Base-by-base conservation (phyloP, 2,888 invertebrate species). In the Platynereis dumerilii region DNA sequence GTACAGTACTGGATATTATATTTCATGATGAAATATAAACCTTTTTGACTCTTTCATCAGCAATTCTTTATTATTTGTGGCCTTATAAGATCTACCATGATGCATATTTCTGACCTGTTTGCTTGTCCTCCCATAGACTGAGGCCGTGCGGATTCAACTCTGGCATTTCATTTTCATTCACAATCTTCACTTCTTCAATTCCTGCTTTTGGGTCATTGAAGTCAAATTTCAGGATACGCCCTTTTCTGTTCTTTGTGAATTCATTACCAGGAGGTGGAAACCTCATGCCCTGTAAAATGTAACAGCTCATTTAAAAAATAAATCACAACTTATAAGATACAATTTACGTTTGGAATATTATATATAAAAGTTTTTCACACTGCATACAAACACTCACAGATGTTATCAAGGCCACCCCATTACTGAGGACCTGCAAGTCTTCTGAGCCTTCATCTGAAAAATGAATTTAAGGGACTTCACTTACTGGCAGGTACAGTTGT, bases 401-500 rank as follows among this genome's bases (percentile, higher is more conserved):
- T 24, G 76, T 71, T 22, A 78, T 75, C 53, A 78, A 75, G 24
- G 76, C 74, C 2, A 75, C 61, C 1, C 78, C 78, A 72, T 73
- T 69, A 29, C 74, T 69, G 20, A 75, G 65, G 1, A 75, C 74
- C 28, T 76, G 71, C 64, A 78, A 71, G 58, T 78, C 74, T 61
- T 78, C 78, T 22, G 76, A 72, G 12, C 78, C 78, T 69, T 69
- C 53, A 7, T 73, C 75, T 75, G 63, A n/a, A n/a, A n/a, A n/a
- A n/a, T n/a, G n/a, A n/a, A n/a, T n/a, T n/a, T n/a, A n/a, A n/a
- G n/a, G n/a, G n/a, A n/a, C n/a, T n/a, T n/a, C n/a, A n/a, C n/a
- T n/a, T n/a, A n/a, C n/a, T n/a, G n/a, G n/a, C n/a, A n/a, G n/a
- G n/a, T n/a, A n/a, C 29, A 65, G 67, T 34, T 7, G 12, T 7